Evolutionary conservation across 1,140 invertebrate genomes (phyloP).

Genomic region (Trichonephila clavipes): DNA sequence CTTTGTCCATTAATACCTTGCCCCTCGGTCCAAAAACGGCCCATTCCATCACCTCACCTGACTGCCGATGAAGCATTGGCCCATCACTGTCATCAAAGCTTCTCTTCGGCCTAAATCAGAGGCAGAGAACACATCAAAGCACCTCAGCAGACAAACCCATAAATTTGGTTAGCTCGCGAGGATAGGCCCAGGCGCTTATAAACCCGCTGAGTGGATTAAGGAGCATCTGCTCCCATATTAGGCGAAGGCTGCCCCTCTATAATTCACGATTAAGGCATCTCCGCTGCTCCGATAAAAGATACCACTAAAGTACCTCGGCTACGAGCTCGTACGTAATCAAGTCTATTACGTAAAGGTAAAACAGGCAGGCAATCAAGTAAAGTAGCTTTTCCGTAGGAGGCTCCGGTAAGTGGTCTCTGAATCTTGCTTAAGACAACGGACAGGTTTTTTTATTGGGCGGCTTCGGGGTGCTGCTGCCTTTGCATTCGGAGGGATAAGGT

Average conservation of each 20-base stretch:
- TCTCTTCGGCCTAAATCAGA: background rate
- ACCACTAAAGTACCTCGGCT: slow-evolving; percentile 47
- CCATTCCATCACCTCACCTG: background rate
- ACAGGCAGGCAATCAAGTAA: slow-evolving; percentile 70
- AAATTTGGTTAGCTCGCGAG: slow-evolving; percentile 48
- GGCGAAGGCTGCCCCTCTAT: slow-evolving; percentile 56
- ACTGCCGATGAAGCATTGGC: slow-evolving; percentile 6
- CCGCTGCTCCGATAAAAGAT: slow-evolving; percentile 56
- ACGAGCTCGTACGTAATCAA: slow-evolving; percentile 64
- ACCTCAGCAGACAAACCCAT: slow-evolving; percentile 49
- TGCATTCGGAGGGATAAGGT: background rate
- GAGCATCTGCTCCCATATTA: slow-evolving; percentile 55
- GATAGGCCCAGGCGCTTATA: slow-evolving; percentile 52
- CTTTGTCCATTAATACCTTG: background rate
- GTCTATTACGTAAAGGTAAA: slow-evolving; percentile 69
- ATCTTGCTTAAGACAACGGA: slow-evolving; percentile 68
- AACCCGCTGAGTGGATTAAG: slow-evolving; percentile 65
- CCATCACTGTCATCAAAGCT: slow-evolving; percentile 10
- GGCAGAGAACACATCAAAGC: slow-evolving; percentile 22
- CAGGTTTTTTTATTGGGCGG: slow-evolving; percentile 37
- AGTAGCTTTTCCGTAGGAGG: slow-evolving; percentile 46
- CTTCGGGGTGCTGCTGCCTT: background rate
- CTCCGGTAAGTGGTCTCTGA: slow-evolving; percentile 47
- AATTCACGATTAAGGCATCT: slow-evolving; percentile 67
- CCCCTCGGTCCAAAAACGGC: no score